A percentile compares a stretch with the other conserved stretches of the same genome.
Evolutionary conservation across 2,113 vertebrate species (phyloP).

Genomic region (Heterotilapia buettikoferi): DNA sequence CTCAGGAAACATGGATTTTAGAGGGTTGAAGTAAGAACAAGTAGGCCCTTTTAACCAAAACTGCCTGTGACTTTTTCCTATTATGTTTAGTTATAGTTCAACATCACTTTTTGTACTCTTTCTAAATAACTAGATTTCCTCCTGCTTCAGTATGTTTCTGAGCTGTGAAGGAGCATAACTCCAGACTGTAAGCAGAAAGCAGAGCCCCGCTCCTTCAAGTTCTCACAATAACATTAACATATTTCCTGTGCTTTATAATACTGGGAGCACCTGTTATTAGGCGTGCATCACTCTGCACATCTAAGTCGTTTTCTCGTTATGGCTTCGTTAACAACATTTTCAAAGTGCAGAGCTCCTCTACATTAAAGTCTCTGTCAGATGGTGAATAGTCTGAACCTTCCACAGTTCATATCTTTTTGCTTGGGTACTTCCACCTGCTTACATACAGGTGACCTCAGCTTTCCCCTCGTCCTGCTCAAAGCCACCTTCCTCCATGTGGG

Average conservation of each 20-base stretch:
- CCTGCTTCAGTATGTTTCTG: neutral
- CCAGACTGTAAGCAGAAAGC: neutral
- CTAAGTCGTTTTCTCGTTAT: neutral
- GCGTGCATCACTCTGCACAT: neutral
- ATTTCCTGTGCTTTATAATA: neutral
- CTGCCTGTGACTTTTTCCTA: neutral
- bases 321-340: slow-evolving; percentile 41
- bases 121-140: neutral
- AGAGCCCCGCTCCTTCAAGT: neutral
- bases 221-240: neutral
- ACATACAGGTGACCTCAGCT: slow-evolving; percentile 96
- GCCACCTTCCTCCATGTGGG: slow-evolving; percentile 85
- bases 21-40: neutral
- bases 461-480: slow-evolving; percentile 91
- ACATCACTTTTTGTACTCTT: neutral
- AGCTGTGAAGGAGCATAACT: neutral
- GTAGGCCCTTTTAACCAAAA: neutral
- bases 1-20: neutral
- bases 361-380: neutral
- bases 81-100: neutral
- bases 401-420: neutral
- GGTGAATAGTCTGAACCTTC: neutral
- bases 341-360: slow-evolving; percentile 45
- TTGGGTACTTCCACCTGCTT: neutral
- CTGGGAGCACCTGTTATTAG: neutral